These are phyloP conservation scores for Corythucha ciliata DNA, from an alignment of 2,888 invertebrate species.

Conservation along the genomic window DNA sequence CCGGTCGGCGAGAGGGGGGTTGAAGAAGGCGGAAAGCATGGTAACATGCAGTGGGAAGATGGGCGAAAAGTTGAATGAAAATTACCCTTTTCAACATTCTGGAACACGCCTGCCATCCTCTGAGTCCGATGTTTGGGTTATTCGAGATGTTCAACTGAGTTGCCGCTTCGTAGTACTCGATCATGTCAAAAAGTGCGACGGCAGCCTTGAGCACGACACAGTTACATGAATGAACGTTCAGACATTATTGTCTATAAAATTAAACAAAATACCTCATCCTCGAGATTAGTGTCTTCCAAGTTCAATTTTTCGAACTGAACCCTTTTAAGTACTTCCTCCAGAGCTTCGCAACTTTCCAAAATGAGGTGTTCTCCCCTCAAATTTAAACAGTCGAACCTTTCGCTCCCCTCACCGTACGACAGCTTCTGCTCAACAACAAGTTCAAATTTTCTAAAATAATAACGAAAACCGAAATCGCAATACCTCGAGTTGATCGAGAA, in stretches of 20 bases:
- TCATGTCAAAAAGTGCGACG: constrained; percentile 79
- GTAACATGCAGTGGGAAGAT: too few species aligned
- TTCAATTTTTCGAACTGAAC: constrained; percentile 63
- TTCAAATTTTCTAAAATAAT: too few species aligned
- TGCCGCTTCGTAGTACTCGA: constrained; percentile 84
- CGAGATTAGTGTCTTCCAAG: constrained; percentile 56
- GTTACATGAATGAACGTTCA: not conserved
- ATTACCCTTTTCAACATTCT: constrained; percentile 66
- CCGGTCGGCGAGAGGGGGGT: too few species aligned
- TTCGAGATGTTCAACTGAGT: constrained; percentile 64
- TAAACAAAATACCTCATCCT: constrained; percentile 55
- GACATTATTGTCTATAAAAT: not conserved
- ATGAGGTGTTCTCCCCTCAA: constrained; percentile 53
- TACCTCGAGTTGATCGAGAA: constrained; percentile 63
- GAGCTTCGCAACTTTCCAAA: constrained; percentile 62
- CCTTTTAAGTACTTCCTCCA: constrained; percentile 73
- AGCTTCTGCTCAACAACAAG: too few species aligned
- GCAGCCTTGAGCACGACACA: constrained; percentile 43
- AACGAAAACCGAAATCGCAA: not conserved
- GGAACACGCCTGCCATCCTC: constrained; percentile 78
- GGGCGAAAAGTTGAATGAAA: not conserved
- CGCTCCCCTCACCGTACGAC: constrained; percentile 39
- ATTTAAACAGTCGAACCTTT: constrained; percentile 52
- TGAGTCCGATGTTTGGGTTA: constrained; percentile 61
- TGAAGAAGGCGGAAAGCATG: too few species aligned